Base-by-base conservation (phyloP, 2,113 vertebrate genomes). In the Pyxicephalus adspersus region DNA sequence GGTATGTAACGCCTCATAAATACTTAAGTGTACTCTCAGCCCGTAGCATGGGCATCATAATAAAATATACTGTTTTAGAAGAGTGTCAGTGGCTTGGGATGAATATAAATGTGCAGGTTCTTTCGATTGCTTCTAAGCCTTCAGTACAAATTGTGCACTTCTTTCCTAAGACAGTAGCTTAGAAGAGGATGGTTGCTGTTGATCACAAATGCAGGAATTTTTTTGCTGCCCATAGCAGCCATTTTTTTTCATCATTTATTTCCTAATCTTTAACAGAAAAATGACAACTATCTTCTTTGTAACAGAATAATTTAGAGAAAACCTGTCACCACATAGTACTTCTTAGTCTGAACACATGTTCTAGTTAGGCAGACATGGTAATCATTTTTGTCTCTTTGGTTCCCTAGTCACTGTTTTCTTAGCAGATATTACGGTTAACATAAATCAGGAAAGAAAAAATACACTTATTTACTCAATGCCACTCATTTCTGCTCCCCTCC, bases 1-100 rank as follows among this genome's bases (percentile, higher is more conserved):
- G 71, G 55, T 45, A 61, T 15, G 38, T 45, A 75, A 61, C 26
- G 19, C 55, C 55, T 60, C 72, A 61, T 75, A 61, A 75, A 75
- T 75, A 61, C 57, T 61, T 58, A 75, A 75, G 54, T 60, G 60
- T 52, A 34, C 20, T 22, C 20, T 20, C 55, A 28, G 26, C 57
- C 15, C 7, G 19, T 19, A 57, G 55, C 70, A 55, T 72, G 70
- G 50, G 55, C 20, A 26, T 23, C 45, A 55, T 55, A 55, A 72
- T 29, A 50, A 54, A 71, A 28, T 52, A 16, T 50, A n/a, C 9
- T 31, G 11, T 72, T 52, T 55, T 57, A 13, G 51, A 6, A 20
- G n/a, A 55, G 26, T 70, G 25, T 54, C 67, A 31, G 5, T n/a
- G 17, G 16, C 23, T 54, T 25, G 28, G 26, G 3, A 22, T 28